Conservation (phyloP, 2,888 invertebrate species). For the Phyto melanocephala region DNA sequence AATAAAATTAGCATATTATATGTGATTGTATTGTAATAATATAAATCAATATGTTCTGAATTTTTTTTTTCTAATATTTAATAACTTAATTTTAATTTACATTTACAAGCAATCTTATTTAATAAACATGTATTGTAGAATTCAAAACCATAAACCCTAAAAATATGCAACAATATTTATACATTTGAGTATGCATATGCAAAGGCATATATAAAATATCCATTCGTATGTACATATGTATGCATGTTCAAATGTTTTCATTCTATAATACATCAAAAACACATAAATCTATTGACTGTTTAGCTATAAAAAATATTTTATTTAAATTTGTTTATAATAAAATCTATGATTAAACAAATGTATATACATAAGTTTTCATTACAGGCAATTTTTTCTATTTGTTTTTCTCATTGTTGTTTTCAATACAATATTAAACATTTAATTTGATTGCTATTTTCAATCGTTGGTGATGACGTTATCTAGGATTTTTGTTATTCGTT, state of each 20-base stretch:
- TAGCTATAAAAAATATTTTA: neutral
- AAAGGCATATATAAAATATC: too few relatives aligned
- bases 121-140: neutral
- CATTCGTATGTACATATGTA: too few relatives aligned
- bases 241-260: too few relatives aligned
- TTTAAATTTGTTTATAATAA: neutral
- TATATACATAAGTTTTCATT: neutral
- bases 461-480: slow-evolving; percentile 33
- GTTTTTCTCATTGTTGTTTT: neutral
- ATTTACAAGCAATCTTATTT: neutral
- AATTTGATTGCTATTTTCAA: slow-evolving; percentile 2
- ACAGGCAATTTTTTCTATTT: neutral
- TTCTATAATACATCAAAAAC: neutral
- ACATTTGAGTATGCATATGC: too few relatives aligned
- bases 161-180: neutral
- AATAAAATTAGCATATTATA: too few relatives aligned
- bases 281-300: neutral
- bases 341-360: neutral
- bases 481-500: slow-evolving; percentile 7
- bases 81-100: neutral
- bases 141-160: neutral
- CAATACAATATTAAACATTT: slow-evolving; percentile 19
- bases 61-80: neutral
- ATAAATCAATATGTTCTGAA: neutral
- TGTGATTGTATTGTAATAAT: too few relatives aligned